Base-by-base conservation (phyloP, 1,140 invertebrate species). In the Platyura marginata region DNA sequence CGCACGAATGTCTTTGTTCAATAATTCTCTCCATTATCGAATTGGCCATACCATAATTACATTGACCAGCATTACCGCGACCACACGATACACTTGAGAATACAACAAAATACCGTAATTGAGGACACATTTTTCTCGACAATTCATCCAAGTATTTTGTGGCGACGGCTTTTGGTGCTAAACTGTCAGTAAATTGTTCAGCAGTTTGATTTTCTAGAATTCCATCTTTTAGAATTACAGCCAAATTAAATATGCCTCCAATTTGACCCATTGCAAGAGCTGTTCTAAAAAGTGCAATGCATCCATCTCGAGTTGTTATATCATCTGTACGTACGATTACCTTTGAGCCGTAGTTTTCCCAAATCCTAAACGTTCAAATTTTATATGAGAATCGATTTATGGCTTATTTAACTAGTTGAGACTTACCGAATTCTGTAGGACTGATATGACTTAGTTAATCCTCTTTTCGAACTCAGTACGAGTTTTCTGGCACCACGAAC, bases 61-160 rank as follows among this genome's bases (percentile, higher is more conserved):
- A 75, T 61, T 92, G 88, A 2, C 88, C 88, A 35, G 76, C 74
- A 61, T 93, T 92, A 45, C 89, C 89, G 38, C 84, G 69, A 6
- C 87, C 88, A 59, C 85, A 89, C 22, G 78, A 81, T 3, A 92
- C 81, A 38, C 83, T 89, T 1, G 88, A 92, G 61, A 92, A 93
- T 16, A 86, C 74, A 3, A 79, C 74, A 49, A 81, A 81, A 49
- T 75, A 66, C 57, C 68, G 61, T 20, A 78, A 52, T 13, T 63
- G 37, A 0, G 73, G 73, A 46, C 75, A 78, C 16, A 69, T 44
- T 43, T 57, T 65, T 33, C 69, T 67, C 0, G 73, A 71, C 3
- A 71, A 33, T 46, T 67, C 62, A 51, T 80, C 77, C 44, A 79
- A 53, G 48, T 72, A 56, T 52, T 67, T 62, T 0, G 76, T 78